A percentile compares a stretch with the other conserved stretches of the same genome.
phyloP scores from a whole-genome alignment of 2,113 vertebrate species.

The Tenebrosternarchus preto region DNA sequence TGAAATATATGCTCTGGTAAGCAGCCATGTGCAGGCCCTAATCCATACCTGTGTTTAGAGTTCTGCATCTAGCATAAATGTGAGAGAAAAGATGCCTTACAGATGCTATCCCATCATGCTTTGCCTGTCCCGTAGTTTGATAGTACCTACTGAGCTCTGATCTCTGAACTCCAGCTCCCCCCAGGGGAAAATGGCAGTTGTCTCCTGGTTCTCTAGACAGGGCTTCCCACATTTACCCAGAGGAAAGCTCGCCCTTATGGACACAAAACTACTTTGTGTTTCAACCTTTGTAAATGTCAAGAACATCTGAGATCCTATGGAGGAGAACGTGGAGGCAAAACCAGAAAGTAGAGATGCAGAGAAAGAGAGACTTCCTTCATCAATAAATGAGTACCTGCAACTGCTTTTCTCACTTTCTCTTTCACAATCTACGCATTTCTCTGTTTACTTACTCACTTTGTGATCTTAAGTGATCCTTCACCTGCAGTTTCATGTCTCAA shows the following conservation, averaged over 20 bases:
- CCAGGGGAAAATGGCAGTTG: background rate
- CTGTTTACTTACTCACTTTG: too few species aligned
- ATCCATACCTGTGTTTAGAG: background rate
- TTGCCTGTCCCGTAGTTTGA: background rate
- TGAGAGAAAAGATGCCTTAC: background rate
- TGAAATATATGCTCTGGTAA: too few species aligned
- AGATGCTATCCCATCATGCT: background rate
- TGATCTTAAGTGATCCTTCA: too few species aligned
- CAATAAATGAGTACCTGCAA: too few species aligned
- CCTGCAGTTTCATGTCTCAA: too few species aligned
- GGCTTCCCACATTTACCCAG: conserved; percentile 72
- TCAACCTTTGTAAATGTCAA: conserved; percentile 83
- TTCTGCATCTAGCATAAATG: background rate
- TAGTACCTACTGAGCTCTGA: background rate
- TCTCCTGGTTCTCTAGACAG: conserved; percentile 34
- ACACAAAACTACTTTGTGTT: conserved; percentile 80
- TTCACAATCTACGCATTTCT: too few species aligned
- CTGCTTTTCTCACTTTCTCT: too few species aligned
- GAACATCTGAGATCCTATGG: conserved; percentile 68
- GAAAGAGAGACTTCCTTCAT: background rate
- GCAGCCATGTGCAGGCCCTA: too few species aligned
- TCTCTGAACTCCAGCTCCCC: background rate
- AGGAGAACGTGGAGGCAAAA: conserved; percentile 31
- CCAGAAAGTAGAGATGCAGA: conserved; percentile 49
- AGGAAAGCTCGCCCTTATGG: conserved; percentile 71